Base-by-base conservation (phyloP, 92 coral and sea anemone species). In the Plumapathes pennacea region DNA sequence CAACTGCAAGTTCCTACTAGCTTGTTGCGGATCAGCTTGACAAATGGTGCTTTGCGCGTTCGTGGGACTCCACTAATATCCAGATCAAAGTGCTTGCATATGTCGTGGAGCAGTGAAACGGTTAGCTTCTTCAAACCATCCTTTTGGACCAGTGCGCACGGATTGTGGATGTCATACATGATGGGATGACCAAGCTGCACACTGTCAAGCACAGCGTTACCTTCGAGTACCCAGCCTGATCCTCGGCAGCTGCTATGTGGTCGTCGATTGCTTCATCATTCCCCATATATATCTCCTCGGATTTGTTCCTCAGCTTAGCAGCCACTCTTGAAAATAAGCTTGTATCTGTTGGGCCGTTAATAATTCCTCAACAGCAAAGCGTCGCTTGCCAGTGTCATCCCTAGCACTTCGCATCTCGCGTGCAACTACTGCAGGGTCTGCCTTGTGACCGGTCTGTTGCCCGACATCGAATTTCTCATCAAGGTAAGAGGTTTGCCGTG, bases 371-470 rank as follows among this genome's bases (percentile, higher is more conserved):
- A 50, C 73, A 0, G 36, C 23, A 39, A 78, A 70, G 36, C 62
- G 21, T 24, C 57, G 43, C 32, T 47, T 27, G 11, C 73, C 73
- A 1, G 42, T 58, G 32, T 33, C 33, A 14, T 40, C 34, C 34
- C 46, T 78, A 0, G 78, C 48, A 17, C 43, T 44, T 14, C 68
- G 46, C 85, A 78, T 78, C 15, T 78, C 72, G 2, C 14, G 26
- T 10, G 78, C 60, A 5, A 78, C 85, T 31, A 30, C 36, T 46
- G 60, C 67, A 14, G 78, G 45, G 55, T 78, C 68, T 34, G 49
- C 25, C 62, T 78, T 78, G 18, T 69, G 65, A n/a, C 79, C 73
- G 42, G 72, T 78, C 47, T 50, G 28, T 38, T 78, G 71, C 9
- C 78, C 79, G 1, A 69, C 52, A 36, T 32, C 17, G 26, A 69